Conservation (phyloP, 2,797 vertebrate genomes). For the Emydoidea blandingii region DNA sequence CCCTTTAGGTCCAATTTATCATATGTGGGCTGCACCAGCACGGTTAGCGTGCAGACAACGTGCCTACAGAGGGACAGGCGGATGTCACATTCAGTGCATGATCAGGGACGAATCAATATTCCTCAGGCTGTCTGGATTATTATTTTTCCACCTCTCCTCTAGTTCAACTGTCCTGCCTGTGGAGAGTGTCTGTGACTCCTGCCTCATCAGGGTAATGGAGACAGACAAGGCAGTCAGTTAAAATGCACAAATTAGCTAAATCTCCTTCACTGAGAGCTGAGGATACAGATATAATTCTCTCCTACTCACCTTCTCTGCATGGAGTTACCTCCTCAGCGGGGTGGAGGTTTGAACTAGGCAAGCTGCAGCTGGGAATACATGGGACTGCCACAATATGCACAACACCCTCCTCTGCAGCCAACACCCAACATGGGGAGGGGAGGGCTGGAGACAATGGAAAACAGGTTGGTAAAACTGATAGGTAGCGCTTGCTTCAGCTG, state of each 20-base stretch:
- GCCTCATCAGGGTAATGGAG: constrained; percentile 42
- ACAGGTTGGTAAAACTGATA: not conserved
- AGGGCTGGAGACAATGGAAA: not conserved
- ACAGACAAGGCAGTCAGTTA: not conserved
- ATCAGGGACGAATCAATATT: not conserved
- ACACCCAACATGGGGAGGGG: not conserved
- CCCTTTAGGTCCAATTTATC: rapidly evolving
- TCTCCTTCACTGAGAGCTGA: not conserved
- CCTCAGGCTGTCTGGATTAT: not conserved
- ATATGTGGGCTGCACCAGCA: not conserved
- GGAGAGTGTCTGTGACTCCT: not conserved
- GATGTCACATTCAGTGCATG: not conserved
- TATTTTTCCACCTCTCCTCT: not conserved
- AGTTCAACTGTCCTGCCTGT: not conserved
- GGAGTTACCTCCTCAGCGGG: not conserved
- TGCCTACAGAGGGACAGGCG: rapidly evolving
- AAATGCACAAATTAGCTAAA: not conserved
- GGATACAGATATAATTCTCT: not conserved
- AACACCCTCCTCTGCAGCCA: not conserved
- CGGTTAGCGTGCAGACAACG: rapidly evolving
- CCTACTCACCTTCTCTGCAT: not conserved
- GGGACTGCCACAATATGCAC: not conserved
- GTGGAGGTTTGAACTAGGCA: not conserved
- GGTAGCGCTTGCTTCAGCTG: not conserved
- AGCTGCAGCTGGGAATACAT: not conserved